A percentile compares a stretch with the other conserved stretches of the same genome.
phyloP scores from a whole-genome alignment of 1,140 invertebrate genomes.

The Drosophila sp. region DNA sequence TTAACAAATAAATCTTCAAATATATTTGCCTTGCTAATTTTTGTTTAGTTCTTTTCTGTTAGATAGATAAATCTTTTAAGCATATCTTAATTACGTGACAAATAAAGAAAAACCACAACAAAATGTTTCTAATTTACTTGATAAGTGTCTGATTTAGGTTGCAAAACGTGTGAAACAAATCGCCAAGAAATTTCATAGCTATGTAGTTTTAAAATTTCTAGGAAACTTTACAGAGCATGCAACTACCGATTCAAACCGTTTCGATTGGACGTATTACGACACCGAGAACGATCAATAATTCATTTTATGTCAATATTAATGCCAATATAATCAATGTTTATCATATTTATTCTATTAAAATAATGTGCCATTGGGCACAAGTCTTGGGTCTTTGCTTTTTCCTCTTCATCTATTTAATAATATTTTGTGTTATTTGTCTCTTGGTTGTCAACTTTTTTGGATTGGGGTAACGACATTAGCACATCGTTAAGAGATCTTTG shows the following conservation, averaged over 20 bases:
- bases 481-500: slow-evolving; percentile 69
- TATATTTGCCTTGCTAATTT: slow-evolving; percentile 67
- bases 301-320: neutral
- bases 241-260: no score
- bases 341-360: slow-evolving; percentile 15
- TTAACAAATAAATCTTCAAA: slow-evolving; percentile 38
- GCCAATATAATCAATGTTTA: slow-evolving; percentile 25
- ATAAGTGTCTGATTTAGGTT: neutral
- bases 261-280: no score
- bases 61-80: slow-evolving; percentile 32
- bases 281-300: neutral
- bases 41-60: neutral
- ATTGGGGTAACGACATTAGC: slow-evolving; percentile 50
- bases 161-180: neutral
- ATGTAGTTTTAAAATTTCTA: no score
- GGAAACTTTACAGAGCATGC: no score
- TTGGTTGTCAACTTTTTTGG: slow-evolving; percentile 56
- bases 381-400: slow-evolving; percentile 5
- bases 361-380: slow-evolving; percentile 35
- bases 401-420: slow-evolving; percentile 30
- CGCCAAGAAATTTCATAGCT: neutral
- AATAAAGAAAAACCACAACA: neutral
- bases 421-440: slow-evolving; percentile 34
- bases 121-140: neutral
- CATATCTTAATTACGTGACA: slow-evolving; percentile 54